phyloP scores from a whole-genome alignment of 2,113 vertebrate species.

The Atrichornis clamosus region DNA sequence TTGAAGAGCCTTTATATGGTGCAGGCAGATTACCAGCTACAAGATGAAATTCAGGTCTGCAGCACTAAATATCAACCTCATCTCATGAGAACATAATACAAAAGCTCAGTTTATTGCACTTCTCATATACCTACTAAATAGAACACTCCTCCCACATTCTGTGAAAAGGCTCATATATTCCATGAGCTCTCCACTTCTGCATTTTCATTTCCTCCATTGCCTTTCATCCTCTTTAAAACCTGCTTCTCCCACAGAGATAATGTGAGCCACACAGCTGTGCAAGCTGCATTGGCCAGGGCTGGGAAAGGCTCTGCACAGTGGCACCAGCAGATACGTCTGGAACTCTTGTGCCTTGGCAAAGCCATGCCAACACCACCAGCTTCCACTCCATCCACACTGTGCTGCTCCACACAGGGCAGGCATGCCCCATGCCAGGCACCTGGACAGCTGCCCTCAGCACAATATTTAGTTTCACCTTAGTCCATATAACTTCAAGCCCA shows the following conservation, averaged over 20 bases:
- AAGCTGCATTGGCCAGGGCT: neutral
- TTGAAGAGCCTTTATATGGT: neutral
- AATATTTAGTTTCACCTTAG: neutral
- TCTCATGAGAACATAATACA: neutral
- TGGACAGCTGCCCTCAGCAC: neutral
- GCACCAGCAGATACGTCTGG: accelerated
- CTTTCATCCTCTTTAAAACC: neutral
- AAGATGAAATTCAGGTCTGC: neutral
- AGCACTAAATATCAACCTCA: neutral
- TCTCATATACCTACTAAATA: neutral
- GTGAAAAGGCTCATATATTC: neutral
- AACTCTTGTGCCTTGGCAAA: neutral
- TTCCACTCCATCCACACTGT: neutral
- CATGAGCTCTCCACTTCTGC: neutral
- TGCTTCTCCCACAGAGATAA: neutral
- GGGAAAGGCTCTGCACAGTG: accelerated
- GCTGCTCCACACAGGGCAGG: neutral
- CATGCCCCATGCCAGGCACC: neutral
- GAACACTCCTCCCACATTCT: neutral
- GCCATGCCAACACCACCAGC: neutral
- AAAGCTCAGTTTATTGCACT: neutral
- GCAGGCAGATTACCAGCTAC: neutral
- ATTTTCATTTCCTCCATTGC: neutral
- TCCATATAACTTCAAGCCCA: neutral
- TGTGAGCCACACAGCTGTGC: neutral